Percentiles rank a stretch among this genome's conserved stretches.
phyloP scores from a whole-genome alignment of 2,113 vertebrate genomes.

The Neotragus pygmaeus region DNA sequence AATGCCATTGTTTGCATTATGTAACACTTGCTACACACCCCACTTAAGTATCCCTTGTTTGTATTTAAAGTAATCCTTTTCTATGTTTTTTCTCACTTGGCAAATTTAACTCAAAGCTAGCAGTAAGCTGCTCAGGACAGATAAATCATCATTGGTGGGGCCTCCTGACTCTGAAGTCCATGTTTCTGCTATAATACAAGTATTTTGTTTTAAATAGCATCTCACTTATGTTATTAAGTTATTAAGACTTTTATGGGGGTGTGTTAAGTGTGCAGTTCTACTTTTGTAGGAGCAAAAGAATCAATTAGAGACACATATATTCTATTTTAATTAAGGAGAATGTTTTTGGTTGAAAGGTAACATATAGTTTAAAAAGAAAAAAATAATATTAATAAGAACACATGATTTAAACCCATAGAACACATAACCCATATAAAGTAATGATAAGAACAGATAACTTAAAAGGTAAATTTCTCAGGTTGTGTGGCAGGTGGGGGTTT shows the following conservation, averaged over 20 bases:
- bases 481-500: background rate
- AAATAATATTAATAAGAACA: background rate
- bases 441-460: background rate
- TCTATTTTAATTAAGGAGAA: background rate
- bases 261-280: background rate
- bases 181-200: background rate
- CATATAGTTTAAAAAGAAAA: background rate
- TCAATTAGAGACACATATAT: background rate
- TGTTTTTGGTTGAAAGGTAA: background rate
- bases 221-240: background rate
- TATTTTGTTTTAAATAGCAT: background rate
- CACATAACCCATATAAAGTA: background rate
- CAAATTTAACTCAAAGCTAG: background rate
- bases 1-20: background rate
- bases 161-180: background rate
- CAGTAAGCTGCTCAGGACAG: background rate
- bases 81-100: background rate
- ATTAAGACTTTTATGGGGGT: background rate
- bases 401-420: background rate
- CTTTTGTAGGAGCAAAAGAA: background rate
- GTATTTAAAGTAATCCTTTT: background rate
- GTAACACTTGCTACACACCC: background rate
- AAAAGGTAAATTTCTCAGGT: background rate
- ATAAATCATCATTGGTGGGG: background rate
- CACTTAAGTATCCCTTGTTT: background rate